Base-by-base conservation (phyloP, 2,888 invertebrate genomes). In the Baccha elongata region DNA sequence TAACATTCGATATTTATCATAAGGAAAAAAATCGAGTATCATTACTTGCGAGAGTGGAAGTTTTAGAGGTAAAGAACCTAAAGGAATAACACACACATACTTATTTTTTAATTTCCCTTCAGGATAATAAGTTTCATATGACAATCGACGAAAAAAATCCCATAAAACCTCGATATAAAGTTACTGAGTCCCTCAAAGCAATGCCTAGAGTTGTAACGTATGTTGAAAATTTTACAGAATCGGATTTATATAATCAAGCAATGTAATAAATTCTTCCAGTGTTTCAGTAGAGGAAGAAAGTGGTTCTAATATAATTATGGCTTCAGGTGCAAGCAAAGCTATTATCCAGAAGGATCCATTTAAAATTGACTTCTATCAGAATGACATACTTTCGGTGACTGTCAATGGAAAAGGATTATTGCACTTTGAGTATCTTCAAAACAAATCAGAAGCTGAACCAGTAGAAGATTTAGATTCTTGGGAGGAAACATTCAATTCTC, bases 401-500 rank as follows among this genome's bases (percentile, higher is more conserved):
- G 91, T 96, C 17, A 99, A 99, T 91, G 95, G 96, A 17, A 94
- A 96, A 87, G 96, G 97, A n/a, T 94, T 99, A 85, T 93, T 99
- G 90, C 93, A 95, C 86, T 97, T 98, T 89, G 99, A 99, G 88
- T 97, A 99, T 84, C 92, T 96, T 85, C 92, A 97, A 85, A 91
- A 91, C 21, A 97, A 95, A 88, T 92, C 92, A 58, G 93, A 93
- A 78, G 88, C 93, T 48, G 92, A 92, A 84, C 60, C 60, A 17
- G 0, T 29, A 15, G 60, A 60, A 60, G 95, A 95, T 88, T 94
- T 97, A 10, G 96, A n/a, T 0, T 93, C 95, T 15, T 98, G 98
- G 97, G 96, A 98, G 87, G 99, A 99, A 90, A 96, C 96, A 87
- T 99, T 97, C 92, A 98, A 98, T 89, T 94, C 95, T 0, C 98